Conservation (phyloP, 2,888 invertebrate genomes). For the Hermaeophaga mercurialis region DNA sequence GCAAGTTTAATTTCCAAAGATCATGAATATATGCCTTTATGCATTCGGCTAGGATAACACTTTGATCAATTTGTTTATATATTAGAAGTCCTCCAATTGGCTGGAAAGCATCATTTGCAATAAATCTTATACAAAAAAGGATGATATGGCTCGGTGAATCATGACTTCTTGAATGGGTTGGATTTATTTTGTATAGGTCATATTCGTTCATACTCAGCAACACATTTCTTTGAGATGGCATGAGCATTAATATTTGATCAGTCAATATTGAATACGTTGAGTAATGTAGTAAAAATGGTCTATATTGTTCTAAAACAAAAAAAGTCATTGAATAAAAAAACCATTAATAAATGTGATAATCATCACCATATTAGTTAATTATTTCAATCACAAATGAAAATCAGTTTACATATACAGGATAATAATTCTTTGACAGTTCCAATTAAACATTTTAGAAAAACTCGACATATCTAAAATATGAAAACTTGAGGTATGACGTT, state of each 20-base stretch:
- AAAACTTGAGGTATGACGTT: too few species aligned
- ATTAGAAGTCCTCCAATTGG: slow-evolving; percentile 35
- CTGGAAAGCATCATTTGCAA: slow-evolving; percentile 32
- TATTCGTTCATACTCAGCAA: slow-evolving; percentile 33
- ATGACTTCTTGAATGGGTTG: slow-evolving; percentile 23
- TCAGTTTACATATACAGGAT: too few species aligned
- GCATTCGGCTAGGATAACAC: slow-evolving; percentile 31
- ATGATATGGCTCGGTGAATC: slow-evolving; percentile 32
- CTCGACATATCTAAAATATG: too few species aligned
- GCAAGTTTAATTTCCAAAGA: slow-evolving; percentile 34
- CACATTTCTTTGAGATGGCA: slow-evolving; percentile 31
- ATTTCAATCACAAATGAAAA: too few species aligned
- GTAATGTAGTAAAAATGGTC: slow-evolving; percentile 27
- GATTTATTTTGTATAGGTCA: slow-evolving; percentile 28
- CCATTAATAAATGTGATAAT: too few species aligned
- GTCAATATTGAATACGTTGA: slow-evolving; percentile 24
- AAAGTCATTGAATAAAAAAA: too few species aligned
- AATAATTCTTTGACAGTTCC: too few species aligned
- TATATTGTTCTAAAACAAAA: slow-evolving; percentile 26
- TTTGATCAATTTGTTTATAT: slow-evolving; percentile 32
- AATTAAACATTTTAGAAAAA: too few species aligned
- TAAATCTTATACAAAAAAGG: slow-evolving; percentile 32
- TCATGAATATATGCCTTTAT: slow-evolving; percentile 36
- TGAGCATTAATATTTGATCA: slow-evolving; percentile 30
- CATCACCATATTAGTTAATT: too few species aligned